Conservation (phyloP, 2,113 vertebrate species). For the Onychostruthus taczanowskii region DNA sequence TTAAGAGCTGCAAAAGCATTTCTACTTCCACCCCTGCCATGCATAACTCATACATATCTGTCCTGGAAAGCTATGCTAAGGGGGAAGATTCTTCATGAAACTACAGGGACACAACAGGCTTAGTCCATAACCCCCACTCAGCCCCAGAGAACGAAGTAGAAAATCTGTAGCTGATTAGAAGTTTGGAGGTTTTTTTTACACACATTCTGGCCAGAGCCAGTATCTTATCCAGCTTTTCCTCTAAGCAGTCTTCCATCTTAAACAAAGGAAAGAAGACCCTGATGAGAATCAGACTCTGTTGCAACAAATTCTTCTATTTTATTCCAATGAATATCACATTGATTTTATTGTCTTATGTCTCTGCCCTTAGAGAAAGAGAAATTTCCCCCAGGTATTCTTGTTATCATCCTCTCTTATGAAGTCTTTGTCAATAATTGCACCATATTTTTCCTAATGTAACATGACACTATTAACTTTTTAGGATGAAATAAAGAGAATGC, state of each 20-base stretch:
- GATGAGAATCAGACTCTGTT: conserved; percentile 16
- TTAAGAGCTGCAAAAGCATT: not conserved
- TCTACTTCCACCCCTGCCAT: not conserved
- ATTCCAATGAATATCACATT: conserved; percentile 21
- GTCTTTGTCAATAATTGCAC: conserved; percentile 41
- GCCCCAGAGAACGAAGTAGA: not conserved
- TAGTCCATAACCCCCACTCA: not conserved
- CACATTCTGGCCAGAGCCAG: not conserved
- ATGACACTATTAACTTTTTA: conserved; percentile 33
- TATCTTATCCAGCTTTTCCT: conserved; percentile 23
- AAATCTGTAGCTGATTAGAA: conserved; percentile 51
- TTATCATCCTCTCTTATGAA: conserved; percentile 37
- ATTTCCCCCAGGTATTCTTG: conserved; percentile 45
- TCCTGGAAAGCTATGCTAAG: not conserved
- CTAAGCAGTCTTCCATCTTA: conserved; percentile 17
- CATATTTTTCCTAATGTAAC: conserved; percentile 31
- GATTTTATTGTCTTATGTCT: conserved; percentile 38
- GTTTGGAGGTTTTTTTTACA: not conserved
- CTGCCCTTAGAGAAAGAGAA: conserved; percentile 19
- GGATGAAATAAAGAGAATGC: conserved; percentile 22
- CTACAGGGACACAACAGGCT: not conserved
- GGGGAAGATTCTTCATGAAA: not conserved
- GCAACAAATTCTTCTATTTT: conserved; percentile 9
- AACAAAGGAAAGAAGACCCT: conserved; percentile 21
- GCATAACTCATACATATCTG: not conserved